A percentile compares a stretch with the other conserved stretches of the same genome.
These are phyloP conservation scores for Pygathrix nemaeus DNA, from an alignment of 2,113 vertebrate genomes.

Conservation along the genomic window DNA sequence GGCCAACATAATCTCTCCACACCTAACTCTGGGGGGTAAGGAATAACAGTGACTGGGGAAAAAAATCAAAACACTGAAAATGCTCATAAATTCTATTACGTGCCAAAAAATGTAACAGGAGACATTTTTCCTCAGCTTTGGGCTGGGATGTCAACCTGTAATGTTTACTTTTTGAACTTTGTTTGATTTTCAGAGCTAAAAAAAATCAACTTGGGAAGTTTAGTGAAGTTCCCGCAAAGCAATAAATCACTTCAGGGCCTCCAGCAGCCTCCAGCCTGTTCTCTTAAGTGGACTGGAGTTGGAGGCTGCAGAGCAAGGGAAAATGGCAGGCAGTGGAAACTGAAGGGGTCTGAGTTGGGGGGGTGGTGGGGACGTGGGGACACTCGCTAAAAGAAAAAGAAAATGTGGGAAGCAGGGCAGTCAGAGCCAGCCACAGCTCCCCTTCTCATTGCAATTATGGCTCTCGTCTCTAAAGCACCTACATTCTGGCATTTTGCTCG, in stretches of 20 bases:
- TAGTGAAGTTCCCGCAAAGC: conserved; percentile 45
- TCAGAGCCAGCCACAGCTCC: rapidly evolving
- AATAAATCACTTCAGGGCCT: conserved; percentile 51
- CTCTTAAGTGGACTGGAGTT: conserved; percentile 4
- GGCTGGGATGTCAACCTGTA: conserved; percentile 64
- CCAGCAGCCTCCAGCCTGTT: neutral
- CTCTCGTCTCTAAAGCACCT: neutral
- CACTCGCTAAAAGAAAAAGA: neutral
- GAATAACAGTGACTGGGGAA: conserved; percentile 57
- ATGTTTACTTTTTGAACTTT: conserved; percentile 75
- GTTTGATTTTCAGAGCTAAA: conserved; percentile 66
- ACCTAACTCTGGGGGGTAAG: conserved; percentile 72
- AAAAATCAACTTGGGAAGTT: conserved; percentile 71
- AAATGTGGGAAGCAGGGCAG: neutral
- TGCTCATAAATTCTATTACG: conserved; percentile 65
- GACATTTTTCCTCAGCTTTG: conserved; percentile 66
- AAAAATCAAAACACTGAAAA: conserved; percentile 69
- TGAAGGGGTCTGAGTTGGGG: neutral
- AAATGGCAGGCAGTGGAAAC: neutral
- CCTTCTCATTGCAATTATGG: neutral
- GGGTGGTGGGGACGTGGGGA: rapidly evolving
- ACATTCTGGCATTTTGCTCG: neutral
- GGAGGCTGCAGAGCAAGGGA: neutral
- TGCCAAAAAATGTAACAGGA: conserved; percentile 62
- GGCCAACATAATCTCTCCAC: conserved; percentile 83